Evolutionary conservation across 2,888 invertebrate species (phyloP).

Genomic region (Oxycera nigricornis): DNA sequence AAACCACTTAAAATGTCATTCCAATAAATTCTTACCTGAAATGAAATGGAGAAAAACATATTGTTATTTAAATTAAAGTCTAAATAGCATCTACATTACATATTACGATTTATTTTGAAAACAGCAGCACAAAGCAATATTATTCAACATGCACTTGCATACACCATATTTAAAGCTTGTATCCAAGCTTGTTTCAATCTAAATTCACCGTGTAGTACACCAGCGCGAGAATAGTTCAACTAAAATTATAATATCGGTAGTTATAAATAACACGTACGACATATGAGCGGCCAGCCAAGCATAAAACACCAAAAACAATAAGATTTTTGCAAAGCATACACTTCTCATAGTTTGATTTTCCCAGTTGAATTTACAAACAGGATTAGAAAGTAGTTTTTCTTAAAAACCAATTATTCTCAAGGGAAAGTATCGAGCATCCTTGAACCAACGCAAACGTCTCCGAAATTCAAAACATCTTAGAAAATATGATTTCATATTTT

Average conservation of each 20-base stretch:
- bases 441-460: neutral
- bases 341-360: too few species aligned
- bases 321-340: too few species aligned
- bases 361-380: too few species aligned
- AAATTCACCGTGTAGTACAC: too few species aligned
- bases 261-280: too few species aligned
- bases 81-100: neutral
- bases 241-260: too few species aligned
- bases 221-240: too few species aligned
- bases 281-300: too few species aligned
- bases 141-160: neutral
- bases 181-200: neutral
- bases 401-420: too few species aligned
- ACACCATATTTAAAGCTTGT: neutral
- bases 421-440: too few species aligned
- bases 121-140: neutral
- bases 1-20: neutral
- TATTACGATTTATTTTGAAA: neutral
- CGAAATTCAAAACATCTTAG: slow-evolving; percentile 21
- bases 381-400: too few species aligned
- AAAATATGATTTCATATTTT: slow-evolving; percentile 47
- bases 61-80: neutral
- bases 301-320: too few species aligned
- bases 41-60: neutral
- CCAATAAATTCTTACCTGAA: neutral